phyloP scores from a whole-genome alignment of 2,888 invertebrate species.

The Zhuqinia jingwanae region DNA sequence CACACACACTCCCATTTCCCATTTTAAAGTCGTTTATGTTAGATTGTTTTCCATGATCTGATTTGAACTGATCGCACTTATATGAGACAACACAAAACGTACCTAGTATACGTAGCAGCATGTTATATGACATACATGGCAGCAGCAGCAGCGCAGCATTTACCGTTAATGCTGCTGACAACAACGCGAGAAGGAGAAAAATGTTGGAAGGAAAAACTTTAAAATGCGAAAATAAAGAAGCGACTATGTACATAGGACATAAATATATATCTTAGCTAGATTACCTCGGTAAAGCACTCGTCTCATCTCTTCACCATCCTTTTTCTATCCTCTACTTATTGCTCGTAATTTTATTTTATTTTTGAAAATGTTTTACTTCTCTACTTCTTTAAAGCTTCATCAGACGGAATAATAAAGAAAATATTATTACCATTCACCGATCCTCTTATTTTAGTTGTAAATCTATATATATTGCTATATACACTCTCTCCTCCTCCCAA shows the following conservation, averaged over 20 bases:
- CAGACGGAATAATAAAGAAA: neutral
- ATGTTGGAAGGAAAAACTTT: too few relatives aligned
- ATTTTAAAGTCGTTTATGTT: conserved; percentile 18
- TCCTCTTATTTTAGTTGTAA: neutral
- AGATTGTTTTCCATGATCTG: conserved; percentile 23
- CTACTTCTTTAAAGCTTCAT: neutral
- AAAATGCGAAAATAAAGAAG: too few relatives aligned
- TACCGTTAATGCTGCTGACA: too few relatives aligned
- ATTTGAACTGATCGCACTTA: too few relatives aligned
- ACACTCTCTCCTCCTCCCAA: too few relatives aligned
- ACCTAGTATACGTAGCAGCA: too few relatives aligned
- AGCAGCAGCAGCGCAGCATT: neutral
- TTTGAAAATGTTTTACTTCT: neutral
- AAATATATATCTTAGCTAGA: too few relatives aligned
- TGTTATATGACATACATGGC: neutral
- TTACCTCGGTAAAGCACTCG: neutral
- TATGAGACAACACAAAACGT: neutral
- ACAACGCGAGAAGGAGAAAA: too few relatives aligned
- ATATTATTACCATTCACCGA: neutral
- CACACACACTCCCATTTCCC: conserved; percentile 1
- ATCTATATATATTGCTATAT: neutral
- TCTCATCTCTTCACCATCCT: neutral
- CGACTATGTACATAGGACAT: too few relatives aligned
- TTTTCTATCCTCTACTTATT: neutral
- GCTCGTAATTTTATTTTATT: too few relatives aligned